A percentile compares a stretch with the other conserved stretches of the same genome.
phyloP scores from a whole-genome alignment of 2,113 vertebrate genomes.

The Morone saxatilis region DNA sequence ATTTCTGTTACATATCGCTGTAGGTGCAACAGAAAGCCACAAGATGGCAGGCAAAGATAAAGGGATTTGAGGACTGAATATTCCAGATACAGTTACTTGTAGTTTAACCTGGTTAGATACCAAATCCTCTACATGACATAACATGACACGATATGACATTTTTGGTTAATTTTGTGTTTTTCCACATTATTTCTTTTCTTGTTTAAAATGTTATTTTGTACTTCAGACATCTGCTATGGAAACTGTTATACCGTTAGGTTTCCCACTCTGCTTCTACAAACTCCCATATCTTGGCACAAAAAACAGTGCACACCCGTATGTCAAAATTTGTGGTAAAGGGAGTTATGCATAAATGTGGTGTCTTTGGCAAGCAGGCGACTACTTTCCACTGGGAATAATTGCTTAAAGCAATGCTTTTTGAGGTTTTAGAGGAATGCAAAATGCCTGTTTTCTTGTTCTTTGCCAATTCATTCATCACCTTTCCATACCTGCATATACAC shows the following conservation, averaged over 20 bases:
- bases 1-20: neutral
- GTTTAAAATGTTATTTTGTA: neutral
- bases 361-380: constrained; percentile 14
- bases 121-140: neutral
- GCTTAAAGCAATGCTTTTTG: constrained; percentile 18
- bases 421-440: constrained; percentile 30
- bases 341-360: constrained; percentile 18
- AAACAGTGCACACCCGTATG: neutral
- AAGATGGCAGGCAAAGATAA: constrained; percentile 72
- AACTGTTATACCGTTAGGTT: neutral
- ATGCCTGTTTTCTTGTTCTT: constrained; percentile 38
- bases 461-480: constrained; percentile 59
- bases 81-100: neutral
- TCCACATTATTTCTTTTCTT: neutral
- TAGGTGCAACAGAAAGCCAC: constrained; percentile 61
- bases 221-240: neutral
- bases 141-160: neutral
- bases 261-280: neutral
- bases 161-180: neutral
- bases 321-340: constrained; percentile 24
- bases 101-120: neutral
- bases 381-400: constrained; percentile 20
- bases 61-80: neutral
- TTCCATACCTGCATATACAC: constrained; percentile 36
- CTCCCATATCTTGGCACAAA: neutral